phyloP scores from a whole-genome alignment of 2,888 invertebrate genomes.

The Hemicrepidius hirtus region DNA sequence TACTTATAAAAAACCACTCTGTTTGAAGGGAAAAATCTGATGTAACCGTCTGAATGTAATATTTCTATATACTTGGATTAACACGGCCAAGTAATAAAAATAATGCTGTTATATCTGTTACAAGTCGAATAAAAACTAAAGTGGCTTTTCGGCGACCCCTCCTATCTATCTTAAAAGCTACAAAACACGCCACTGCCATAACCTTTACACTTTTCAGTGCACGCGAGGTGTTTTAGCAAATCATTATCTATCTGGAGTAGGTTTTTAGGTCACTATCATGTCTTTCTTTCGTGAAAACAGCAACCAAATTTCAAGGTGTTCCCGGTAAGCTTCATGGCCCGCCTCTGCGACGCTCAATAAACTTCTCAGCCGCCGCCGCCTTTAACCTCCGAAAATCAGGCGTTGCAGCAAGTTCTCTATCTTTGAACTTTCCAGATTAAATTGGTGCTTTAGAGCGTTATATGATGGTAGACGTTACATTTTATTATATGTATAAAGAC shows the following conservation, averaged over 20 bases:
- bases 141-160: not conserved
- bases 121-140: slow-evolving; percentile 2
- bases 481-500: slow-evolving; percentile 8
- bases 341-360: slow-evolving; percentile 37
- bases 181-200: slow-evolving; percentile 33
- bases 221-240: slow-evolving; percentile 40
- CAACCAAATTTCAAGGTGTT: slow-evolving; percentile 47
- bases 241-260: slow-evolving; percentile 43
- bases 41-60: too few species aligned
- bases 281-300: slow-evolving; percentile 39
- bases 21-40: too few species aligned
- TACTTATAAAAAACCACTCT: too few species aligned
- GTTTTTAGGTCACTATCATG: slow-evolving; percentile 48
- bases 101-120: too few species aligned
- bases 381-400: slow-evolving; percentile 38
- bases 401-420: slow-evolving; percentile 26
- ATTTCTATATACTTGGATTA: not conserved
- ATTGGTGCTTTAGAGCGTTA: slow-evolving; percentile 5
- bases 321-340: slow-evolving; percentile 15
- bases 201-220: slow-evolving; percentile 30
- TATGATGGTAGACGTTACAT: slow-evolving; percentile 10
- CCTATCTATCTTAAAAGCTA: slow-evolving; percentile 3
- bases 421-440: slow-evolving; percentile 23
- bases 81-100: not conserved
- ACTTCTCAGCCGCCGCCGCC: slow-evolving; percentile 37